phyloP scores from a whole-genome alignment of 2,797 vertebrate genomes.

The Echiichthys vipera region DNA sequence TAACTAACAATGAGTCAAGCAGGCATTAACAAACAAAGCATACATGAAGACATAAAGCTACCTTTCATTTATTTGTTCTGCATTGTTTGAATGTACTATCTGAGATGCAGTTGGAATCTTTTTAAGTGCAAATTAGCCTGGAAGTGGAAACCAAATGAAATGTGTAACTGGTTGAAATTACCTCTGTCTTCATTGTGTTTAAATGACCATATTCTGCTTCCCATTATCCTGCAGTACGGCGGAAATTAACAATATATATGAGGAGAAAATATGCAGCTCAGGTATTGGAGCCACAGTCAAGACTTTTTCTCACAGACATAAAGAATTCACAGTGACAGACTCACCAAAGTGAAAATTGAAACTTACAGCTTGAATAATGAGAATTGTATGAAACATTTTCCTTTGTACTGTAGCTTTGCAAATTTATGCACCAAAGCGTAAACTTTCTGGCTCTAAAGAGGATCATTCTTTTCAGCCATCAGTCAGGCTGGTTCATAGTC shows the following conservation, averaged over 20 bases:
- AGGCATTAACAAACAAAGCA: neutral
- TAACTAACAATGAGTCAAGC: neutral
- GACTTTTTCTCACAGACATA: constrained; percentile 43
- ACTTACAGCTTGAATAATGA: constrained; percentile 68
- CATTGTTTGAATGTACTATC: constrained; percentile 17
- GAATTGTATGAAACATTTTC: constrained; percentile 63
- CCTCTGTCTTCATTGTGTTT: constrained; percentile 37
- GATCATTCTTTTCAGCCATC: constrained; percentile 68
- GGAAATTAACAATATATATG: constrained; percentile 31
- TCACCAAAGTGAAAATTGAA: constrained; percentile 68
- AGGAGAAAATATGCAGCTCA: constrained; percentile 43
- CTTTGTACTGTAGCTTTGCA: constrained; percentile 63
- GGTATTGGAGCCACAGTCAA: constrained; percentile 29
- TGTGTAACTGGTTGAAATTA: constrained; percentile 31
- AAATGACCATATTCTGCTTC: constrained; percentile 49
- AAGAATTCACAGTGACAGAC: constrained; percentile 33
- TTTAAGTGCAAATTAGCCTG: constrained; percentile 35
- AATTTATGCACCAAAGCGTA: constrained; percentile 64
- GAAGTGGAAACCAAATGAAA: constrained; percentile 34
- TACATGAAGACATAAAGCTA: constrained; percentile 13
- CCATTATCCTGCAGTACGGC: constrained; percentile 31
- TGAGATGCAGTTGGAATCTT: constrained; percentile 23
- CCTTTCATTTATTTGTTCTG: constrained; percentile 22
- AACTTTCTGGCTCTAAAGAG: constrained; percentile 68
- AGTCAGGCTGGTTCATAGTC: constrained; percentile 51